Evolutionary conservation across 1,140 invertebrate genomes (phyloP), one percentile per base, ranked within the genome.

Genomic region (Zophobas morio): DNA sequence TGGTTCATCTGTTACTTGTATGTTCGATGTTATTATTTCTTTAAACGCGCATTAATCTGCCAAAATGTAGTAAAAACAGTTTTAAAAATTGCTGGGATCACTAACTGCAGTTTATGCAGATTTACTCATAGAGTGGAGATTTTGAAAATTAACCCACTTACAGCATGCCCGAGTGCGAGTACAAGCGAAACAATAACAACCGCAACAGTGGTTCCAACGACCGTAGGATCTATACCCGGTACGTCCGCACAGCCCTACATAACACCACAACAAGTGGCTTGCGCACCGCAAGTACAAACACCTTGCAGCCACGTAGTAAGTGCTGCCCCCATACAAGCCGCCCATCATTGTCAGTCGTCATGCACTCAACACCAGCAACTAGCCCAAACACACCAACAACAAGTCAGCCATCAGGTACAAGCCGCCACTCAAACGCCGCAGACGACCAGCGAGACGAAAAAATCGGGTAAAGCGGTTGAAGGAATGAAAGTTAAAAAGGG

Each of bases 401-500:
- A 79, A 71, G 85, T 70, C 4, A 83, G 84, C 2, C 86, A 88
- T 77, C 90, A 90, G 80, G 89, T 91, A 1, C 88, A 91, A 84
- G 90, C 91, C 6, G 89, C 89, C 1, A 92, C 91, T 0, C 89
- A 90, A 75, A 91, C 90, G 0, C 78, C 78, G 5, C 79, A 84
- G 74, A 72, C 79, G 5, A 54, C 60, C 32, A 79, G 81, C 46
- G 56, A 71, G 1, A 82, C 81, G 57, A 81, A 82, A 74, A 76
- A 80, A 56, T 70, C 74, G 51, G 53, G 37, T 8, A 72, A 54
- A 35, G 6, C 47, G n/a, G 57, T 33, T 32, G 87, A 34, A 86
- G 87, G 54, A 84, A 86, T 71, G 85, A 89, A 82, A 84, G 79
- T 84, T n/a, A 84, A 85, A 56, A 85, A 84, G 75, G 83, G 83